Percentiles rank a stretch among this genome's conserved stretches.
Evolutionary conservation across 2,888 invertebrate genomes (phyloP).

Genomic region (Heliconius ethilla): DNA sequence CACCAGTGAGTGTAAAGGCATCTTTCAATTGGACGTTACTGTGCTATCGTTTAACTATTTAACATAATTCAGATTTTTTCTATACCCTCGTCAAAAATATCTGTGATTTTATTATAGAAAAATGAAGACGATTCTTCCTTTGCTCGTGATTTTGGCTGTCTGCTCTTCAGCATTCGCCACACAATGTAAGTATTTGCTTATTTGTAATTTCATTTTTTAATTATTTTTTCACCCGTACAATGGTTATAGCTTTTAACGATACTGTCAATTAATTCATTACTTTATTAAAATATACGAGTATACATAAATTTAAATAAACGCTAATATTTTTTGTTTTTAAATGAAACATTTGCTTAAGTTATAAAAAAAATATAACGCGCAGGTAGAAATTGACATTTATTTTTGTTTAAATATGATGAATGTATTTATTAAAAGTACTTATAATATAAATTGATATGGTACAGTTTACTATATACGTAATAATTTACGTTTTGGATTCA

Average conservation of each 20-base stretch:
- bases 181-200: slow-evolving; percentile 84
- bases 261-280: slow-evolving; percentile 13
- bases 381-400: neutral
- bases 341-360: neutral
- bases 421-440: too few relatives aligned
- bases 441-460: too few relatives aligned
- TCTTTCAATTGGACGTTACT: slow-evolving; percentile 45
- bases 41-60: slow-evolving; percentile 48
- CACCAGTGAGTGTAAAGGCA: slow-evolving; percentile 96
- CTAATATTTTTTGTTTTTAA: neutral
- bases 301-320: neutral
- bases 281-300: slow-evolving; percentile 8
- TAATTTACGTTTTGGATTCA: neutral
- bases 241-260: slow-evolving; percentile 30
- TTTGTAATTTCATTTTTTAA: slow-evolving; percentile 42
- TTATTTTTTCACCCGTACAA: slow-evolving; percentile 42
- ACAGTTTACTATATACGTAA: too few relatives aligned
- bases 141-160: slow-evolving; percentile 76
- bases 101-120: slow-evolving; percentile 75
- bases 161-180: slow-evolving; percentile 79
- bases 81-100: slow-evolving; percentile 70
- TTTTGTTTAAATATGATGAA: neutral
- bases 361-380: neutral
- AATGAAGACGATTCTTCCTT: slow-evolving; percentile 82
- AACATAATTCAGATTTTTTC: slow-evolving; percentile 39